Percentiles rank a stretch among this genome's conserved stretches.
Evolutionary conservation across 1,140 invertebrate species (phyloP).

Genomic region (Diorhabda elongata): DNA sequence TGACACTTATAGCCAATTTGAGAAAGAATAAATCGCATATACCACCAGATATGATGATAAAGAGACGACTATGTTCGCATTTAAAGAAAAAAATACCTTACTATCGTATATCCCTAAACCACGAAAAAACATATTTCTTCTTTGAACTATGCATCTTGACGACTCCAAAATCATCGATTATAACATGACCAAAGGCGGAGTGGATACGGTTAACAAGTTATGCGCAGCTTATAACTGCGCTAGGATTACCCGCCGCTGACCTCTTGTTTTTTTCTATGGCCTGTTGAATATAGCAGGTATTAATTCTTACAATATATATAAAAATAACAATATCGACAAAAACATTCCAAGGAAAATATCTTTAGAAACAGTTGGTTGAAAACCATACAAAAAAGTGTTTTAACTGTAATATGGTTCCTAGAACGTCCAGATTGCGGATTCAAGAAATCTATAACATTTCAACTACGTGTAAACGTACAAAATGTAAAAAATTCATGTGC

Average conservation of each 20-base stretch:
- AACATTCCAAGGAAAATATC: slow-evolving; percentile 12
- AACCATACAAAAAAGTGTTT: too few species aligned
- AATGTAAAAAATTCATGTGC: neutral
- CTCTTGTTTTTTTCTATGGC: too few species aligned
- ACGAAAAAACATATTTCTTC: neutral
- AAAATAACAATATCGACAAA: slow-evolving; percentile 18
- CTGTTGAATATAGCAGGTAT: too few species aligned
- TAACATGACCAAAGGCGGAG: too few species aligned
- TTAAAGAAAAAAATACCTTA: neutral
- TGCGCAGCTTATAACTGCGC: too few species aligned
- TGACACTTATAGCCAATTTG: neutral
- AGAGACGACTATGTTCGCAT: neutral
- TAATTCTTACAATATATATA: neutral
- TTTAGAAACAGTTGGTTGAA: slow-evolving; percentile 4
- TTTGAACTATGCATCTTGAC: neutral
- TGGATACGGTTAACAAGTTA: too few species aligned
- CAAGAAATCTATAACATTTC: slow-evolving; percentile 12
- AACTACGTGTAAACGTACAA: slow-evolving; percentile 8
- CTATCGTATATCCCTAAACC: neutral
- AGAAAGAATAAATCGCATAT: neutral
- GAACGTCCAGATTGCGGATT: slow-evolving; percentile 13
- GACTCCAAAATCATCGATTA: neutral
- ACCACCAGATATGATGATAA: neutral
- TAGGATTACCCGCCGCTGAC: too few species aligned
- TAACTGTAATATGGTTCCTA: too few species aligned